phyloP scores from a whole-genome alignment of 2,888 invertebrate species.

The Melikaiella ostensackeni region DNA sequence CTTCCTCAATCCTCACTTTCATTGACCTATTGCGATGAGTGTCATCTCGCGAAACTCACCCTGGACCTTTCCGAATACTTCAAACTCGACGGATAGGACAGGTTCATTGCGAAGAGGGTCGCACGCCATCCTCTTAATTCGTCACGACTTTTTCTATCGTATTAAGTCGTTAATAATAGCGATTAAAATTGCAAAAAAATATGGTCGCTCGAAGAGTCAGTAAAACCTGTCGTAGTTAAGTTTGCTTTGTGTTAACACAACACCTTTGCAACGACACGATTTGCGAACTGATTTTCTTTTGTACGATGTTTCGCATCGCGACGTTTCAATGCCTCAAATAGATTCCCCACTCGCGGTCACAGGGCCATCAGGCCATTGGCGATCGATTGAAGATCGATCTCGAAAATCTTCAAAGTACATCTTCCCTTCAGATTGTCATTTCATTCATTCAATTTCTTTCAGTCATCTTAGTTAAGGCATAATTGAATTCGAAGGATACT shows the following conservation, averaged over 20 bases:
- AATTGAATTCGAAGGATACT: too few species aligned
- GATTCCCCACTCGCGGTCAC: constrained; percentile 73
- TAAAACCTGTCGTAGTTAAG: background rate
- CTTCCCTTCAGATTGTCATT: background rate
- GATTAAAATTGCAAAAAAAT: background rate
- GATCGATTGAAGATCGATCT: constrained; percentile 69
- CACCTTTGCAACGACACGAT: constrained; percentile 66
- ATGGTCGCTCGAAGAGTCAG: constrained; percentile 12
- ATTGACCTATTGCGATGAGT: constrained; percentile 9
- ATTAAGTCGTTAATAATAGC: background rate
- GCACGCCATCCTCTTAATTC: constrained; percentile 52
- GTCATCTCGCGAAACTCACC: constrained; percentile 79
- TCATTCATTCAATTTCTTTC: background rate
- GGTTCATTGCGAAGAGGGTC: constrained; percentile 77
- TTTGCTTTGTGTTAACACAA: constrained; percentile 51
- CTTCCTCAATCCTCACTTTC: constrained; percentile 32
- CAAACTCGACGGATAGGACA: constrained; percentile 91
- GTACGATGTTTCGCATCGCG: constrained; percentile 58
- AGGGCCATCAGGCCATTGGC: constrained; percentile 67
- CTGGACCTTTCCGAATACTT: constrained; percentile 94
- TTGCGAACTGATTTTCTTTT: constrained; percentile 71
- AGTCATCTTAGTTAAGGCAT: background rate
- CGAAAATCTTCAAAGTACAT: constrained; percentile 19
- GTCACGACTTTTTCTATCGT: constrained; percentile 43
- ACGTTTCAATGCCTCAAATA: constrained; percentile 70